Percentiles rank a stretch among this genome's conserved stretches.
Conservation (phyloP, 2,797 vertebrate genomes). For the Melanotaenia trifasciata region DNA sequence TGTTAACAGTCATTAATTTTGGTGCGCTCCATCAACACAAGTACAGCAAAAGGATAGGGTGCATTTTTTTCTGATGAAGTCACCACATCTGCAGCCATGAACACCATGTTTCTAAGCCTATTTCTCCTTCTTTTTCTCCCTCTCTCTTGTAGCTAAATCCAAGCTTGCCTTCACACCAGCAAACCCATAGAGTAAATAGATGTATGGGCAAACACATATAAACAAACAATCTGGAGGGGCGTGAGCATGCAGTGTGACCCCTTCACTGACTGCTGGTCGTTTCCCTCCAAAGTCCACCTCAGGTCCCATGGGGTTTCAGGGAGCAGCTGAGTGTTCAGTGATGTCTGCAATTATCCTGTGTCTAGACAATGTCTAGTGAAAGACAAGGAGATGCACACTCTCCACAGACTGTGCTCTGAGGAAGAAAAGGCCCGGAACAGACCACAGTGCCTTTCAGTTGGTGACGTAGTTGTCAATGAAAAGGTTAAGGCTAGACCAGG, state of each 20-base stretch:
- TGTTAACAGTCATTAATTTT: slow-evolving; percentile 40
- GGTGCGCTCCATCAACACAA: slow-evolving; percentile 49
- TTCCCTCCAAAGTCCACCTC: slow-evolving; percentile 86
- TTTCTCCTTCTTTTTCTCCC: slow-evolving; percentile 23
- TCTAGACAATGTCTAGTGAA: slow-evolving; percentile 96
- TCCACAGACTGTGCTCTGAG: slow-evolving; percentile 47
- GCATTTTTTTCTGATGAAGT: slow-evolving; percentile 80
- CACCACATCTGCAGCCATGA: slow-evolving; percentile 79
- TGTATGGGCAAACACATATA: slow-evolving; percentile 26
- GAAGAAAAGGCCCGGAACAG: slow-evolving; percentile 56
- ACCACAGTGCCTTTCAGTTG: slow-evolving; percentile 45
- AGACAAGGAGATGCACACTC: slow-evolving; percentile 74
- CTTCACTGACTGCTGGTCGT: slow-evolving; percentile 69
- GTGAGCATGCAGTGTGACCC: slow-evolving; percentile 16
- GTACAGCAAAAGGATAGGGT: slow-evolving; percentile 53
- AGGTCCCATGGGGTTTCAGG: slow-evolving; percentile 87
- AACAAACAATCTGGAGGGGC: slow-evolving; percentile 33
- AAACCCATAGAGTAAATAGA: slow-evolving; percentile 10
- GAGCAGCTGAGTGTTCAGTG: slow-evolving; percentile 91
- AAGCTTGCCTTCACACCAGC: slow-evolving; percentile 24
- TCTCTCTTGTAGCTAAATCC: slow-evolving; percentile 32
- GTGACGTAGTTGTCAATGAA: slow-evolving; percentile 56
- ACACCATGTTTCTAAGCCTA: slow-evolving; percentile 56
- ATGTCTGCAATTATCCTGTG: slow-evolving; percentile 93
- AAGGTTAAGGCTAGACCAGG: slow-evolving; percentile 39